phyloP scores from a whole-genome alignment of 2,888 invertebrate species.

The Aethes cnicana region DNA sequence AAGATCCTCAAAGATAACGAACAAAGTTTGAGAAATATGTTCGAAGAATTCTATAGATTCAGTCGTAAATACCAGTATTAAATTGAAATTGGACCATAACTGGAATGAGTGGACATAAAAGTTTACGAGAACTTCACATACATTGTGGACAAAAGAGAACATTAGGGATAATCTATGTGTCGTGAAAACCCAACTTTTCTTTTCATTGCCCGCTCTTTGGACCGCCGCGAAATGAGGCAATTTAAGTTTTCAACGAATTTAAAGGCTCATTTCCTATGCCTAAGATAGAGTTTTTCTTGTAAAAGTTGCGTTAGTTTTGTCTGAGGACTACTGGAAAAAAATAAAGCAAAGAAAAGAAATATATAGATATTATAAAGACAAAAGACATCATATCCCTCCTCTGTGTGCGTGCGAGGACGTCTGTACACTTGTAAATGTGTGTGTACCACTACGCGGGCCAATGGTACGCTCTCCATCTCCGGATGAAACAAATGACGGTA shows the following conservation, averaged over 20 bases:
- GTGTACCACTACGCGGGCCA: too few species aligned
- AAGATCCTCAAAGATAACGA: constrained; percentile 16
- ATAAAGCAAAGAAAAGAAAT: too few species aligned
- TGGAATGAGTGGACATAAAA: constrained; percentile 60
- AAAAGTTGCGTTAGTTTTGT: too few species aligned
- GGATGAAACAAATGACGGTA: too few species aligned
- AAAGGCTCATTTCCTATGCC: constrained; percentile 20
- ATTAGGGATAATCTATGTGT: constrained; percentile 69
- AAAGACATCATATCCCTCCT: too few species aligned
- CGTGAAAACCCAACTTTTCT: constrained; percentile 65
- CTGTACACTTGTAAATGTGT: too few species aligned
- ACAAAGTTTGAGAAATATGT: constrained; percentile 23
- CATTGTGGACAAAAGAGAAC: constrained; percentile 68
- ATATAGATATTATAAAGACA: too few species aligned
- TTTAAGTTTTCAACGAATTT: constrained; percentile 45
- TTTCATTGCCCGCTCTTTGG: constrained; percentile 60
- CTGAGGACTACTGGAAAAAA: too few species aligned
- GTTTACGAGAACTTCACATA: constrained; percentile 67
- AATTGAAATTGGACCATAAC: constrained; percentile 57
- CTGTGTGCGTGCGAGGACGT: too few species aligned
- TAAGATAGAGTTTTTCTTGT: constrained; percentile 1
- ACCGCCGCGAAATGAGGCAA: constrained; percentile 51
- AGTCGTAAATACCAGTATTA: constrained; percentile 43
- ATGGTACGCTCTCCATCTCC: too few species aligned
- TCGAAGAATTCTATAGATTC: constrained; percentile 23